Percentiles rank a stretch among this genome's conserved stretches.
Conservation (phyloP, 2,797 vertebrate species). For the Syngnathus rostellatus region DNA sequence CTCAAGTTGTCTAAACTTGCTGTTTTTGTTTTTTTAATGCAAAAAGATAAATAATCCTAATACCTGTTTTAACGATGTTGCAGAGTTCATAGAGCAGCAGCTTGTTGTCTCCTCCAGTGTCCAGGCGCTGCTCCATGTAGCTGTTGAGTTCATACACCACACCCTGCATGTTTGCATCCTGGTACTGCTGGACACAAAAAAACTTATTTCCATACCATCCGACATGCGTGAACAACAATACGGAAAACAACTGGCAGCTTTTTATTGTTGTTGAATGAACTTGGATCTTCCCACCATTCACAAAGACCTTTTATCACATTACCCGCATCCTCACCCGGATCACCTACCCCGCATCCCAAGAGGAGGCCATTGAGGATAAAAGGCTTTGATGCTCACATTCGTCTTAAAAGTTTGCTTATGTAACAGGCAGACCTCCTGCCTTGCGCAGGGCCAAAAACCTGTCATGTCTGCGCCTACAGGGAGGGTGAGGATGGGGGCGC, state of each 20-base stretch:
- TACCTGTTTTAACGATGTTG: slow-evolving; percentile 93
- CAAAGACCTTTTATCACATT: slow-evolving; percentile 38
- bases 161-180: slow-evolving; percentile 94
- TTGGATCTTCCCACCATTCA: slow-evolving; percentile 33
- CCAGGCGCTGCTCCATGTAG: slow-evolving; percentile 91
- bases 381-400: slow-evolving; percentile 39
- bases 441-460: slow-evolving; percentile 36
- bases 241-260: slow-evolving; percentile 6
- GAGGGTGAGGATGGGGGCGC: slow-evolving; percentile 54
- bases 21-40: not conserved
- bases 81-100: slow-evolving; percentile 92
- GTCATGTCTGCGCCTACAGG: slow-evolving; percentile 54
- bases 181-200: slow-evolving; percentile 79
- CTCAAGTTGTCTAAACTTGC: too few relatives aligned
- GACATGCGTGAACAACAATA: not conserved
- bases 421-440: slow-evolving; percentile 50
- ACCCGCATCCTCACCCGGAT: slow-evolving; percentile 28
- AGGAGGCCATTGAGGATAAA: slow-evolving; percentile 42
- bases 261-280: slow-evolving; percentile 22
- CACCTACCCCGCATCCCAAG: slow-evolving; percentile 26
- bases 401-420: slow-evolving; percentile 43
- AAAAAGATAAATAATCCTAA: not conserved
- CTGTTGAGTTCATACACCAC: slow-evolving; percentile 95
- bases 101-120: slow-evolving; percentile 90
- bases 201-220: slow-evolving; percentile 31